Conservation (phyloP, 2,797 vertebrate genomes). For the Sebastolobus altivelis region DNA sequence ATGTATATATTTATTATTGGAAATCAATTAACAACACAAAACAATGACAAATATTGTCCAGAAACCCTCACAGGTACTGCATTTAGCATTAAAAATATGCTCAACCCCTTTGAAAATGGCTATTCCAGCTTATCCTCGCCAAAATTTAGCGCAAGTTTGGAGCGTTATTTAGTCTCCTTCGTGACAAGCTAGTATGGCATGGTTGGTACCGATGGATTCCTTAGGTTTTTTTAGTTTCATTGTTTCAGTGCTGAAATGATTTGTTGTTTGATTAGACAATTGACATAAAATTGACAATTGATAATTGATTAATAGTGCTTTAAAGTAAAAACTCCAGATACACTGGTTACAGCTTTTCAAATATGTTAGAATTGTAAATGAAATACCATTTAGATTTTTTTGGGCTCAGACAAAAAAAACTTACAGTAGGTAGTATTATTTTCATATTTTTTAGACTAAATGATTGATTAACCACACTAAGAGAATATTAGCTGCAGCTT, state of each 20-base stretch:
- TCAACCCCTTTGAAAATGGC: too few species aligned
- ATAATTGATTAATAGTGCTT: not conserved
- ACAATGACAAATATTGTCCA: too few species aligned
- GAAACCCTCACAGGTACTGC: too few species aligned
- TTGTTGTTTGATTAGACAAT: not conserved
- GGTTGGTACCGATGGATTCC: too few species aligned
- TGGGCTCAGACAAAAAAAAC: not conserved
- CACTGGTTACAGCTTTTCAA: not conserved
- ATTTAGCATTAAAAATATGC: too few species aligned
- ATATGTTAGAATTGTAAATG: not conserved
- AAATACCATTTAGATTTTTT: not conserved
- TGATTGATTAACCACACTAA: not conserved
- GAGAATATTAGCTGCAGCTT: not conserved
- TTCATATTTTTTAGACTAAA: not conserved
- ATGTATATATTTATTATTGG: too few species aligned
- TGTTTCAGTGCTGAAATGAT: not conserved
- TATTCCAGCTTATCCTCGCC: too few species aligned
- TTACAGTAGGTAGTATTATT: not conserved
- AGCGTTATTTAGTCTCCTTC: too few species aligned
- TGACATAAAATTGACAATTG: not conserved
- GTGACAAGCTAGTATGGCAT: too few species aligned
- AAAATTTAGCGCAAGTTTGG: too few species aligned
- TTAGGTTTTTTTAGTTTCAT: not conserved
- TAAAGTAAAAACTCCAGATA: not conserved
- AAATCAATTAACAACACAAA: too few species aligned